Evolutionary conservation across 2,888 invertebrate species (phyloP), one percentile per base, ranked within the genome.

Genomic region (Sarcophaga subvicina): DNA sequence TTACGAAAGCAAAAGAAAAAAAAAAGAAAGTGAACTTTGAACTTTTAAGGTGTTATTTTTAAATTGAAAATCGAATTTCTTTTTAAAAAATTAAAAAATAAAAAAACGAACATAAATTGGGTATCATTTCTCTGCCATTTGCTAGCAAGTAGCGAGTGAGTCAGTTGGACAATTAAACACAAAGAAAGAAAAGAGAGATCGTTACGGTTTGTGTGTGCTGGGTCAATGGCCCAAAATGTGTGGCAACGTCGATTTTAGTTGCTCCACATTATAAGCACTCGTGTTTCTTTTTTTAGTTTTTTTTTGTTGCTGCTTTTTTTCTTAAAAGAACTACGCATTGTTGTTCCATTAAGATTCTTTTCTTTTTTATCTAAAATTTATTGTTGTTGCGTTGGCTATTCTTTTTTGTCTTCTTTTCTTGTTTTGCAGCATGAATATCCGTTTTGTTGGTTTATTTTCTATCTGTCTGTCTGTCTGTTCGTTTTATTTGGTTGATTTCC

Each of bases 161-260:
- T 62, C 73, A 63, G 60, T 62, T 73, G 12, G 37, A n/a, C 27
- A n/a, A n/a, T n/a, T 37, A 45, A 37, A 27, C 14, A 27, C 17
- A 27, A n/a, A 27, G 59, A 54, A 12, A 49, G 11, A 25, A 71
- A 71, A 71, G 20, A 49, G 25, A 71, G 37, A 37, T 54, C 4
- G 27, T 22, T 17, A 71, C 47, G 25, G 22, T 83, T 71, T 49
- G 12, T n/a, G 71, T 75, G 27, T 83, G 72, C 37, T 81, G 75
- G 87, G 87, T 87, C 87, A 87, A 75, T 84, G 87, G 81, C 87
- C 87, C 78, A 81, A 78, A 81, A 81, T 81, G 64, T 83, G 27
- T 83, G 47, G 64, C 66, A 81, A 10, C 37, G 37, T 71, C 75
- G 66, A 79, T 70, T 66, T 81, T 62, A 75, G 49, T 62, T 84